phyloP scores from a whole-genome alignment of 2,113 vertebrate genomes.

The Epinephelus moara region DNA sequence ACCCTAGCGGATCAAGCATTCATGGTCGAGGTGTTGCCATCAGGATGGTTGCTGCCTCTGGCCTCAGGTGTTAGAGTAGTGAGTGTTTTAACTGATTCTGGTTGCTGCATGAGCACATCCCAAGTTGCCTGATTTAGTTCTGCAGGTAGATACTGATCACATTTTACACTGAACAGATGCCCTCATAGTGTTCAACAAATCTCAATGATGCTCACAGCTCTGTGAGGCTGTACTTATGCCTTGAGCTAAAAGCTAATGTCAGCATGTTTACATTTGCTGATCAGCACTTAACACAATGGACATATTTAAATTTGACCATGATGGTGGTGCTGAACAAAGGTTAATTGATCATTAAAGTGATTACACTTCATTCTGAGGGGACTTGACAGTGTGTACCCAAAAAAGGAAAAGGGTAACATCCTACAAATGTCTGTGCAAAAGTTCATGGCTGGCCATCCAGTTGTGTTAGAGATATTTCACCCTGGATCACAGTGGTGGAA shows the following conservation, averaged over 20 bases:
- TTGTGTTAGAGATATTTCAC: neutral
- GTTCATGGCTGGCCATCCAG: neutral
- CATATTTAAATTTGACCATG: neutral
- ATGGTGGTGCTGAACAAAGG: neutral
- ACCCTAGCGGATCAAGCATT: slow-evolving; percentile 44
- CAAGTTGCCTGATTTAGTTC: neutral
- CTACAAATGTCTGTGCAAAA: neutral
- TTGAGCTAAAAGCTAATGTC: too few species aligned
- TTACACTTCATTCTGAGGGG: neutral
- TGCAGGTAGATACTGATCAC: neutral
- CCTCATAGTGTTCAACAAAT: neutral
- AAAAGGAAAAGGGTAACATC: too few species aligned
- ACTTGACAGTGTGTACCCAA: neutral
- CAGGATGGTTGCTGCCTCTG: slow-evolving; percentile 44
- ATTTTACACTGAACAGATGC: neutral
- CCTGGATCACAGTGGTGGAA: neutral
- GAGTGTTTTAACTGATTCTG: slow-evolving; percentile 17
- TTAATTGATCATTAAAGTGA: neutral
- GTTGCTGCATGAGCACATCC: slow-evolving; percentile 11
- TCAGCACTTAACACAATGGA: neutral
- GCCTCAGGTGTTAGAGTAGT: slow-evolving; percentile 47
- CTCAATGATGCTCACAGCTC: too few species aligned
- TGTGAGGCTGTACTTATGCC: too few species aligned
- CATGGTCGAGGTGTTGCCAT: slow-evolving; percentile 61
- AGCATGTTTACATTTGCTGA: neutral